Conservation (phyloP, 2,113 vertebrate species). For the Pelecanoides urinatrix region DNA sequence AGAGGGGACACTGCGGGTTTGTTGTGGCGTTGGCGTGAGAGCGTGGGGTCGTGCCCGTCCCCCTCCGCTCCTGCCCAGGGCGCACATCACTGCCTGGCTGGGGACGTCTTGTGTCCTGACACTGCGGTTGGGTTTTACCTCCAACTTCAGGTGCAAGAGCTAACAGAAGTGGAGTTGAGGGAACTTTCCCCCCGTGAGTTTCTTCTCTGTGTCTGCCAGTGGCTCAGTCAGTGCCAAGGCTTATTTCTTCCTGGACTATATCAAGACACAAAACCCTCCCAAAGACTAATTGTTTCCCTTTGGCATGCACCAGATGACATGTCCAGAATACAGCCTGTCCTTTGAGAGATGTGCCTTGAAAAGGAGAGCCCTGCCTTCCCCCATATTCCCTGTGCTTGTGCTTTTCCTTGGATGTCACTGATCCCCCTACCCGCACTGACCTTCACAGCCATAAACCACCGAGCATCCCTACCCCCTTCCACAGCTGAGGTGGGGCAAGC, state of each 20-base stretch:
- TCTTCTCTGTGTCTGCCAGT: neutral
- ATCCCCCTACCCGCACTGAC: neutral
- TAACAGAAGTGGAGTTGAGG: neutral
- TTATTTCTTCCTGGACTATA: neutral
- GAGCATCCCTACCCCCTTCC: neutral
- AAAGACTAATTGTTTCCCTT: neutral
- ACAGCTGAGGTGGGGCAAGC: neutral
- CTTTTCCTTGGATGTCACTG: neutral
- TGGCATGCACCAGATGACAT: neutral
- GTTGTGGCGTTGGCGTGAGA: neutral
- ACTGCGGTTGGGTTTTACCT: fast-evolving
- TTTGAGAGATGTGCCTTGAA: neutral
- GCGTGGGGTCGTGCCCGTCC: fast-evolving
- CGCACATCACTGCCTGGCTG: neutral
- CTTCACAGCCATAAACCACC: neutral
- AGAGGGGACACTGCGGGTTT: fast-evolving
- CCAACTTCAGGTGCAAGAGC: neutral
- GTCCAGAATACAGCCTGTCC: neutral
- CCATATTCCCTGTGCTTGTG: neutral
- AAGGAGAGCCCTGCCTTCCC: neutral
- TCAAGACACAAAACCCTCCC: neutral
- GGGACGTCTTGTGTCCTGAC: neutral
- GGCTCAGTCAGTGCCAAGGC: neutral
- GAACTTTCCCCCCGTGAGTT: neutral
- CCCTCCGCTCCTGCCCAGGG: neutral